A percentile compares a stretch with the other conserved stretches of the same genome.
These are phyloP conservation scores for Endomychus coccineus DNA, from an alignment of 2,888 invertebrate species.

Conservation along the genomic window DNA sequence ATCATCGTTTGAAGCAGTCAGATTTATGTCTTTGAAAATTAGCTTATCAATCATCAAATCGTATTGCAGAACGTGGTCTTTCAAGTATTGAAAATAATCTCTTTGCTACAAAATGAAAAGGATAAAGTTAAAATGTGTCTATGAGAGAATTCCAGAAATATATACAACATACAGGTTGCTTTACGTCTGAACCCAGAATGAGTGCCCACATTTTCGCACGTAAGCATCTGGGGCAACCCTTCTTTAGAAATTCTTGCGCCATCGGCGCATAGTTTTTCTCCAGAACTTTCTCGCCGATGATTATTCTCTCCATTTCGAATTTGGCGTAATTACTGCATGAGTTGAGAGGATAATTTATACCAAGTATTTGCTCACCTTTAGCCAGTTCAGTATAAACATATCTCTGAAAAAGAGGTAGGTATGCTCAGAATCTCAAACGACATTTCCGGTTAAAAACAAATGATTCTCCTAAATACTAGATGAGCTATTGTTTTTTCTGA, in stretches of 20 bases:
- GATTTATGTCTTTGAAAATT: constrained; percentile 90
- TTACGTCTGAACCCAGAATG: constrained; percentile 73
- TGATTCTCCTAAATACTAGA: neutral
- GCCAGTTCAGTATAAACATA: constrained; percentile 64
- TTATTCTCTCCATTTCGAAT: constrained; percentile 62
- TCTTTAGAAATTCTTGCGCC: constrained; percentile 84
- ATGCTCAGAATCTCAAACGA: neutral
- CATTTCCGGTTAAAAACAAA: too few relatives aligned
- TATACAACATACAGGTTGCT: constrained; percentile 60
- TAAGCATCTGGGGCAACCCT: constrained; percentile 70
- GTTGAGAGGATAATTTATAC: constrained; percentile 55
- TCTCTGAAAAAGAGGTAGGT: constrained; percentile 47
- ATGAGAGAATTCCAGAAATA: too few relatives aligned
- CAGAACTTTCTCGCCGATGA: constrained; percentile 71
- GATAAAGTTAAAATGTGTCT: constrained; percentile 1
- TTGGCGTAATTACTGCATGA: constrained; percentile 51
- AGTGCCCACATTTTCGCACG: constrained; percentile 81
- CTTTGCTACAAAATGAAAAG: constrained; percentile 50
- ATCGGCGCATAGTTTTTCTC: constrained; percentile 76
- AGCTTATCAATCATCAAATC: constrained; percentile 91
- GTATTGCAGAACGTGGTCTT: constrained; percentile 73
- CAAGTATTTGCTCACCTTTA: constrained; percentile 69
- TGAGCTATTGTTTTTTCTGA: too few relatives aligned
- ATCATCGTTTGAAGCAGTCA: constrained; percentile 95
- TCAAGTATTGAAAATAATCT: constrained; percentile 72